Base-by-base conservation (phyloP, 2,797 vertebrate genomes). In the Diglossa cyanea region DNA sequence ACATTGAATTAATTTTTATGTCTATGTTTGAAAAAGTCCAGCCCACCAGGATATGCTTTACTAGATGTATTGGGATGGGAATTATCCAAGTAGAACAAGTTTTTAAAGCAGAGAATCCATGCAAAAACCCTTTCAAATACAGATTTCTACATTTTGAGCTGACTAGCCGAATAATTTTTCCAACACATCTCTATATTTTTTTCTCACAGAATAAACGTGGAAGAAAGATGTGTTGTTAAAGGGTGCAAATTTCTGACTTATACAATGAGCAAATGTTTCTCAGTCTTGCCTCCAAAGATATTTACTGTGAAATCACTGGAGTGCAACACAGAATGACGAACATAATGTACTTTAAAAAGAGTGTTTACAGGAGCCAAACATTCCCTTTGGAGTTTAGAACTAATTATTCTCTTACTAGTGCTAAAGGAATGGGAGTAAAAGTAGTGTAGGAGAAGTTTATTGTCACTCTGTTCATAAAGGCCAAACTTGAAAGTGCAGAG, bases 281-380 rank as follows among this genome's bases (percentile, higher is more conserved):
- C 73, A 90, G 54, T 33, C 35, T 73, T 0, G 1, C n/a, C 88
- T 92, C 44, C 31, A 57, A 72, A 33, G 21, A 81, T 93, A 84
- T 82, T 88, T 84, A 70, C 86, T 88, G 93, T 90, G 73, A 88
- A 96, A 95, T 93, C 80, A 66, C 44, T 60, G 62, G 28, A 66
- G 66, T 42, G 55, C 39, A 86, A 61, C 53, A 47, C 78, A 77
- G 75, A 71, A 72, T 77, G 79, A 86, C 3, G 23, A 92, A 88
- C 30, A 58, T 15, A 19, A 20, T 51, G 40, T 62, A 26, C 70
- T 78, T 93, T 88, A 85, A 73, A 83, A 84, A 61, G 40, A 75
- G 40, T 53, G n/a, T 81, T 86, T 71, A 66, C n/a, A 45, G 70
- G 48, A 94, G 86, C n/a, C 66, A 79, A 88, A 78, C 26, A 80